Percentiles rank a stretch among this genome's conserved stretches.
Conservation (phyloP, 2,113 vertebrate genomes). For the Stercorarius parasiticus region DNA sequence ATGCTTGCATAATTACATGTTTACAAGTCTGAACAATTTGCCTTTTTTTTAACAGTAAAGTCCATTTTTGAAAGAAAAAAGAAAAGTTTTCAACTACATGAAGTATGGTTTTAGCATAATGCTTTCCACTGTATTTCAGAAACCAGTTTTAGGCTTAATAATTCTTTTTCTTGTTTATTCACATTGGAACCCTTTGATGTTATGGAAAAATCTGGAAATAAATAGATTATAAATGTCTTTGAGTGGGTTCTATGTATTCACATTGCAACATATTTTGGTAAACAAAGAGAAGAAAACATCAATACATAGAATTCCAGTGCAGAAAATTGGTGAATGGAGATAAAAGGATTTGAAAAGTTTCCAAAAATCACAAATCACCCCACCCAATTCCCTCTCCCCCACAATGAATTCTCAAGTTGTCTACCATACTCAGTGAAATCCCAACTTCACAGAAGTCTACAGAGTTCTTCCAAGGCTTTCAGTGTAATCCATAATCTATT, state of each 20-base stretch:
- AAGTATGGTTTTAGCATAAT: background rate
- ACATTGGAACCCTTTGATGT: background rate
- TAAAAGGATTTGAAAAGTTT: background rate
- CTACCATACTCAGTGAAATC: background rate
- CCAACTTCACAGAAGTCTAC: background rate
- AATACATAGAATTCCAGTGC: background rate
- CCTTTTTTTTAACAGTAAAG: background rate
- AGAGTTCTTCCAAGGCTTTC: background rate
- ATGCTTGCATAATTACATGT: background rate
- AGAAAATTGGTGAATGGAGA: background rate
- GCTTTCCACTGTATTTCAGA: background rate
- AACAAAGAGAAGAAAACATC: background rate
- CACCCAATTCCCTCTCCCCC: background rate
- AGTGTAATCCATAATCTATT: background rate
- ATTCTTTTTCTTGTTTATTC: background rate
- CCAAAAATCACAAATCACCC: background rate
- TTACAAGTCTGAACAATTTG: background rate
- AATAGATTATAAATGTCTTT: background rate
- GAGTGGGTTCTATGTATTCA: background rate
- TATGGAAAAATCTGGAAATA: background rate
- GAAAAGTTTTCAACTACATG: background rate
- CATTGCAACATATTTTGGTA: background rate
- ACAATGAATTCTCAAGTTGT: background rate
- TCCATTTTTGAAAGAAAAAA: background rate
- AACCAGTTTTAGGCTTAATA: background rate